Conservation (phyloP, 2,113 vertebrate genomes). For the Eretmodus cyanostictus region DNA sequence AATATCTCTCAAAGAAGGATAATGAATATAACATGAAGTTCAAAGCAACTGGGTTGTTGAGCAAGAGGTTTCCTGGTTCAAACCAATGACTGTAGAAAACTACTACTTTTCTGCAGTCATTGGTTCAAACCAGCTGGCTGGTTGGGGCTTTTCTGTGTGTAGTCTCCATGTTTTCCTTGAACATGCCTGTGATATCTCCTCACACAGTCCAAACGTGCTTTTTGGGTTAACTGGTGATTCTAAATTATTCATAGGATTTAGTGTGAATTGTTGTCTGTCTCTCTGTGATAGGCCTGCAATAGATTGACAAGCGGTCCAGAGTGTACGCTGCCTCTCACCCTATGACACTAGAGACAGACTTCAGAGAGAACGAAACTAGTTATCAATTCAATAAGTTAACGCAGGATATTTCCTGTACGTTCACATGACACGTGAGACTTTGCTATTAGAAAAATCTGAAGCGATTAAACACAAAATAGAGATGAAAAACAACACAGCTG, state of each 20-base stretch:
- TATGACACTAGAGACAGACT: neutral
- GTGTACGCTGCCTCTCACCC: neutral
- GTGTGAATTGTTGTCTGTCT: neutral
- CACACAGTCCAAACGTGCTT: neutral
- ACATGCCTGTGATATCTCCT: neutral
- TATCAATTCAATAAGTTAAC: neutral
- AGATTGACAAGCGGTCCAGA: neutral
- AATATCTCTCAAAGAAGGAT: neutral
- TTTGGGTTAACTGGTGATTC: neutral
- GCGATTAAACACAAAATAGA: neutral
- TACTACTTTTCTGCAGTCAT: neutral
- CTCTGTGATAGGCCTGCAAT: neutral
- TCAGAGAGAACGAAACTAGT: neutral
- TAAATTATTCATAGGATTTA: neutral
- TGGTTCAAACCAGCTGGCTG: accelerated
- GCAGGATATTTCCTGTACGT: neutral
- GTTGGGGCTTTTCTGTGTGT: neutral
- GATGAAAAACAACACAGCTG: neutral
- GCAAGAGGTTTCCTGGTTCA: neutral
- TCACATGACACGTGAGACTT: neutral
- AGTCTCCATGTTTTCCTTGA: neutral
- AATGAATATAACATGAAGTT: neutral
- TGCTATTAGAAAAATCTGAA: neutral
- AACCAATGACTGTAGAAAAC: neutral
- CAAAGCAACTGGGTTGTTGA: neutral